phyloP scores from a whole-genome alignment of 2,797 vertebrate species.

The Sebastes kiyomatsui region DNA sequence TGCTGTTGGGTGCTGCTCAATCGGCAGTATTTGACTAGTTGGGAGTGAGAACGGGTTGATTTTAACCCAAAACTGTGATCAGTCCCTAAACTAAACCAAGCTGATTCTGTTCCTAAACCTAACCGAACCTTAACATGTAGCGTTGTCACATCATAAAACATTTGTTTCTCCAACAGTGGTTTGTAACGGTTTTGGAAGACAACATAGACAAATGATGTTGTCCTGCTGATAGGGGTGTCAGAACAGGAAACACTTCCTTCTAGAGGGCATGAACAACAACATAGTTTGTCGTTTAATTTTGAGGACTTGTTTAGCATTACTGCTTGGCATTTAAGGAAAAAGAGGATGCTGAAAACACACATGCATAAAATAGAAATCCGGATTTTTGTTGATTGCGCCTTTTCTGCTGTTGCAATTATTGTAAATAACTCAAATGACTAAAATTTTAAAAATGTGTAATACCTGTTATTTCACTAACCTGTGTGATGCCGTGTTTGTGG shows the following conservation, averaged over 20 bases:
- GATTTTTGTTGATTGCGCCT: not conserved
- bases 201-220: not conserved
- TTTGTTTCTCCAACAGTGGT: not conserved
- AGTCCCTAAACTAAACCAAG: too few relatives aligned
- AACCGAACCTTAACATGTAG: not conserved
- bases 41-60: too few relatives aligned
- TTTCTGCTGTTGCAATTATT: not conserved
- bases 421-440: not conserved
- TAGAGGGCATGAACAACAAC: not conserved
- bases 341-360: not conserved
- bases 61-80: too few relatives aligned
- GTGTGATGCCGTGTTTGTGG: not conserved
- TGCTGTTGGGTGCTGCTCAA: too few relatives aligned
- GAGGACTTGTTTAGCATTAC: fast-evolving
- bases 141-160: not conserved
- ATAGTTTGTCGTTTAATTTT: not conserved
- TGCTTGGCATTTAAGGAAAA: not conserved
- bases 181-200: not conserved
- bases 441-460: not conserved
- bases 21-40: too few relatives aligned
- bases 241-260: not conserved
- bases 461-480: slow-evolving; percentile 3
- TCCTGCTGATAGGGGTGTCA: not conserved
- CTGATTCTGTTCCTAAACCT: too few relatives aligned
- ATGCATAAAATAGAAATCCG: not conserved